Percentiles rank a stretch among this genome's conserved stretches.
These are phyloP conservation scores for Pedetes capensis DNA, from an alignment of 2,113 vertebrate species.

Conservation along the genomic window DNA sequence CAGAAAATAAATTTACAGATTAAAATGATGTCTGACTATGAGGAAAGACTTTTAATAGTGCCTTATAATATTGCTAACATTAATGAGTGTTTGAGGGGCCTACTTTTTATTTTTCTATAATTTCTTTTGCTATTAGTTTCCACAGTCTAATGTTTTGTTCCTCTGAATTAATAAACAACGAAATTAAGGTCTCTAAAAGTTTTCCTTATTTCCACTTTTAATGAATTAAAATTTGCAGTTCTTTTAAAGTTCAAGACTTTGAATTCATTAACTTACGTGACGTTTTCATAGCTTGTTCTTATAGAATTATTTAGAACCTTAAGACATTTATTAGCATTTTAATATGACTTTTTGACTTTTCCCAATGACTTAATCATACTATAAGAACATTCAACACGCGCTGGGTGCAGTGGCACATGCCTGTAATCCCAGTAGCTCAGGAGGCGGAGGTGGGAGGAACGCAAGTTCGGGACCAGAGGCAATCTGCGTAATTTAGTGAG, in stretches of 20 bases:
- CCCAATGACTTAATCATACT: not conserved
- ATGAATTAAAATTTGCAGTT: not conserved
- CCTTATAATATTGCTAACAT: not conserved
- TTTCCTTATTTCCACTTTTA: not conserved
- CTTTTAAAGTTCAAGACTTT: not conserved
- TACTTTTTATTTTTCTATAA: not conserved
- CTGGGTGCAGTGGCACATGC: too few species aligned
- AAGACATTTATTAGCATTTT: not conserved
- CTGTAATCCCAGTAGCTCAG: too few species aligned
- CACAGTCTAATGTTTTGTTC: not conserved
- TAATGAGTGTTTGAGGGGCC: not conserved
- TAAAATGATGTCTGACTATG: not conserved
- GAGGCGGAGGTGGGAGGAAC: too few species aligned
- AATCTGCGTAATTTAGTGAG: too few species aligned
- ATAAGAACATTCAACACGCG: too few species aligned
- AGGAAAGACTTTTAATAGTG: conserved; percentile 21
- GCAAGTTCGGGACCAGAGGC: too few species aligned
- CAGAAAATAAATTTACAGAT: conserved; percentile 14
- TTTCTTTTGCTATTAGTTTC: not conserved
- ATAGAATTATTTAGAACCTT: not conserved
- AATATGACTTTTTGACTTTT: not conserved
- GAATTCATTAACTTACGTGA: not conserved
- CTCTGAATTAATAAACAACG: not conserved
- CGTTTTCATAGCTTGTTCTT: not conserved
- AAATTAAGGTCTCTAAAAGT: not conserved